Percentiles rank a stretch among this genome's conserved stretches.
Evolutionary conservation across 2,888 invertebrate species (phyloP).

Genomic region (Phyllotreta cruciferae): DNA sequence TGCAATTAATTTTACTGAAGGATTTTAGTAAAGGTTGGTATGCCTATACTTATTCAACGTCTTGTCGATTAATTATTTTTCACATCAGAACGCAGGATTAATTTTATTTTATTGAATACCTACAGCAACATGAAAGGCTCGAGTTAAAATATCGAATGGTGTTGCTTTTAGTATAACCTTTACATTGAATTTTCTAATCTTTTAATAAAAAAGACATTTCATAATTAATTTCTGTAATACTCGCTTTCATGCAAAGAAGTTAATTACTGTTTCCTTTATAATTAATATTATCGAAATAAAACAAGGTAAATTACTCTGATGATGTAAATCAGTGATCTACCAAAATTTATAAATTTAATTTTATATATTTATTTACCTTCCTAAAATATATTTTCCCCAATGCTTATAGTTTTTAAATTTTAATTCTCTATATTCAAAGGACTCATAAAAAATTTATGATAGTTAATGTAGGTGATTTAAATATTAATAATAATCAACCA

Average conservation of each 20-base stretch:
- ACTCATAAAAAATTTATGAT: too few species aligned
- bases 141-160: slow-evolving; percentile 3
- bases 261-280: slow-evolving; percentile 15
- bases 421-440: too few species aligned
- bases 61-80: slow-evolving; percentile 39
- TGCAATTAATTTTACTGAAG: too few species aligned
- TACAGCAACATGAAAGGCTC: slow-evolving; percentile 7
- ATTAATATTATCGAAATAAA: slow-evolving; percentile 7
- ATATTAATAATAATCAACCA: too few species aligned
- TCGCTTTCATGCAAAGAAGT: slow-evolving; percentile 7
- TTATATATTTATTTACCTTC: too few species aligned
- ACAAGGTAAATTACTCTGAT: too few species aligned
- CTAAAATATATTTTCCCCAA: too few species aligned
- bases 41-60: slow-evolving; percentile 35
- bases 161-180: slow-evolving; percentile 15
- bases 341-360: too few species aligned
- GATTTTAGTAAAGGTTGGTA: too few species aligned
- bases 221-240: slow-evolving; percentile 15
- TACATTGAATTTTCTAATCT: slow-evolving; percentile 11
- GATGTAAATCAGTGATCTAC: too few species aligned
- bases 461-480: too few species aligned
- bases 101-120: slow-evolving; percentile 7
- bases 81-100: slow-evolving; percentile 20
- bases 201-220: slow-evolving; percentile 2
- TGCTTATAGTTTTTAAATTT: too few species aligned